Base-by-base conservation (phyloP, 1,140 invertebrate species). In the Mesaphorura yosii region DNA sequence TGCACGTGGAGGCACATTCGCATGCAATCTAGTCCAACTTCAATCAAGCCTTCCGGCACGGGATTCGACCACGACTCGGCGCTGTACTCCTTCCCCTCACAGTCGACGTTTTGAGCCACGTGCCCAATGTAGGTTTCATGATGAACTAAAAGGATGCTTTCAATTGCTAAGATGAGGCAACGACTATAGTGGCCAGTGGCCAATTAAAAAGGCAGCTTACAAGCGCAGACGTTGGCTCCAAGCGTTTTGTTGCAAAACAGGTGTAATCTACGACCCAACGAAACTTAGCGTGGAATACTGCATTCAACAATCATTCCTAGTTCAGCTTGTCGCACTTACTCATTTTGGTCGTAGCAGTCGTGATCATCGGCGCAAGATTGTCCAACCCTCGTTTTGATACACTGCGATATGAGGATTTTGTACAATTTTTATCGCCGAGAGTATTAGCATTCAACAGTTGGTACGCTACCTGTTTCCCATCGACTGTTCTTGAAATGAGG, bases 181-280 rank as follows among this genome's bases (percentile, higher is more conserved):
- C 28, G 19, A 26, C 10, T 5, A 10, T 23, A 5, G 23, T 10
- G 14, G 28, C 10, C 19, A 25, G 10, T 10, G 19, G 14, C 3
- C 20, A 25, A 20, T n/a, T 23, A 17, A 20, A 23, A 37, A 39
- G 23, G 5, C 23, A 7, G 37, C 45, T 40, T 55, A 59, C 58
- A 59, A 10, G 48, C 49, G 31, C 58, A 60, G 12, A 55, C 26
- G 48, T 56, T 60, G 26, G 27, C 41, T 2, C 29, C 34, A 17
- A n/a, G 25, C 0, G 59, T 55, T 34, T 51, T 51, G 45, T 60
- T 60, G 28, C 59, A 57, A 40, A 54, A 60, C 3, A 60, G 19
- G 38, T 57, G 55, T 7, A 4, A 20, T 31, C n/a, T n/a, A n/a
- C n/a, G n/a, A n/a, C n/a, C n/a, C n/a, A n/a, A n/a, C n/a, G n/a